A percentile compares a stretch with the other conserved stretches of the same genome.
phyloP scores from a whole-genome alignment of 2,888 invertebrate genomes.

The Tridacna gigas region DNA sequence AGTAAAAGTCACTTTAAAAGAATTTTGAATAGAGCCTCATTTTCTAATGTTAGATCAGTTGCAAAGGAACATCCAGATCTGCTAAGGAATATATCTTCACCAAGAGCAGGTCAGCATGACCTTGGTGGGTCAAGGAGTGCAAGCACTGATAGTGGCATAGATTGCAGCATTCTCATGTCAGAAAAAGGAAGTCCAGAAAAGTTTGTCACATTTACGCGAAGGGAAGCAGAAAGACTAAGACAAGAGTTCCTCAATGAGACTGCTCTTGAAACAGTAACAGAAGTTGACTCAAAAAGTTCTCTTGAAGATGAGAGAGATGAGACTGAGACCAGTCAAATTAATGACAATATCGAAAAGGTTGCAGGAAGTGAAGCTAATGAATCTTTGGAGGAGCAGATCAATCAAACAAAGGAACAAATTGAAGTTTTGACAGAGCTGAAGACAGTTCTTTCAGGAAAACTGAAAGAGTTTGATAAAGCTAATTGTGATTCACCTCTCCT shows the following conservation, averaged over 20 bases:
- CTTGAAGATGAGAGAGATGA: constrained; percentile 42
- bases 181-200: constrained; percentile 60
- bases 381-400: constrained; percentile 32
- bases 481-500: constrained; percentile 2
- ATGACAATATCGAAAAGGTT: not conserved
- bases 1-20: constrained; percentile 22
- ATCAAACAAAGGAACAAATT: constrained; percentile 43
- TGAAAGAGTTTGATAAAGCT: constrained; percentile 19
- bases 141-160: constrained; percentile 71
- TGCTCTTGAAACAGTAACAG: constrained; percentile 49
- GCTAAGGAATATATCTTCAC: constrained; percentile 25
- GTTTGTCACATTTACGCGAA: constrained; percentile 55
- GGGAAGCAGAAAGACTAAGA: constrained; percentile 57
- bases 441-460: constrained; percentile 34
- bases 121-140: constrained; percentile 53
- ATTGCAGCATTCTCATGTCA: constrained; percentile 60
- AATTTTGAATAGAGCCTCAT: constrained; percentile 22
- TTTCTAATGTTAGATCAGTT: constrained; percentile 19
- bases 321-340: not conserved
- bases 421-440: constrained; percentile 36
- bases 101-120: constrained; percentile 32
- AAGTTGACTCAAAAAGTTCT: constrained; percentile 52
- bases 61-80: constrained; percentile 24
- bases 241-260: constrained; percentile 51
- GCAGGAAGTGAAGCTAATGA: not conserved